Conservation (phyloP, 1,140 invertebrate genomes). For the Drosophila tristis region DNA sequence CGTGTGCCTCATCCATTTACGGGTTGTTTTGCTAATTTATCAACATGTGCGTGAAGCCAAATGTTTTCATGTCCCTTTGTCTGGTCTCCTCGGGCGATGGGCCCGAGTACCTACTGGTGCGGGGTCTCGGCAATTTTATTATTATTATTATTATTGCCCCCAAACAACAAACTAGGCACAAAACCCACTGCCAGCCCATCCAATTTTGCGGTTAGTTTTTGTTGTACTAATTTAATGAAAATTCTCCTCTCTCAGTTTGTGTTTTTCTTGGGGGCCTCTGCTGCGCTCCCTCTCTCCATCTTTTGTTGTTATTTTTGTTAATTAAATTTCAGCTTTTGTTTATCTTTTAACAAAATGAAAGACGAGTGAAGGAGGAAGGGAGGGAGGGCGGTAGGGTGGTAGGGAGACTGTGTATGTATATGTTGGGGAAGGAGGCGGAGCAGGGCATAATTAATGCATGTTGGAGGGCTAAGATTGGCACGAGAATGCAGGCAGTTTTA, state of each 20-base stretch:
- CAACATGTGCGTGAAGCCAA: constrained; percentile 51
- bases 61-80: constrained; percentile 51
- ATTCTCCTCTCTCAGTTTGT: constrained; percentile 49
- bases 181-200: constrained; percentile 19
- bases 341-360: constrained; percentile 39
- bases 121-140: constrained; percentile 49
- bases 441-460: too few relatives aligned
- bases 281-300: neutral
- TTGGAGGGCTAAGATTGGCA: too few relatives aligned
- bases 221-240: constrained; percentile 73
- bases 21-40: constrained; percentile 56
- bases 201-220: constrained; percentile 61
- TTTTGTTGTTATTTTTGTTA: constrained; percentile 48
- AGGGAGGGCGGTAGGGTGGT: neutral
- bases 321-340: constrained; percentile 43
- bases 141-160: constrained; percentile 63
- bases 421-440: neutral
- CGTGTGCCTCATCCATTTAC: too few relatives aligned
- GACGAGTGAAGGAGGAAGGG: neutral
- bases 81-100: constrained; percentile 18
- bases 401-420: neutral
- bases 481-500: too few relatives aligned
- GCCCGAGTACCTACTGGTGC: constrained; percentile 27
- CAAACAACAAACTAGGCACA: too few relatives aligned
- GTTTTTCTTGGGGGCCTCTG: constrained; percentile 9